Conservation (phyloP, 2,113 vertebrate species). For the Macroglossus sobrinus region DNA sequence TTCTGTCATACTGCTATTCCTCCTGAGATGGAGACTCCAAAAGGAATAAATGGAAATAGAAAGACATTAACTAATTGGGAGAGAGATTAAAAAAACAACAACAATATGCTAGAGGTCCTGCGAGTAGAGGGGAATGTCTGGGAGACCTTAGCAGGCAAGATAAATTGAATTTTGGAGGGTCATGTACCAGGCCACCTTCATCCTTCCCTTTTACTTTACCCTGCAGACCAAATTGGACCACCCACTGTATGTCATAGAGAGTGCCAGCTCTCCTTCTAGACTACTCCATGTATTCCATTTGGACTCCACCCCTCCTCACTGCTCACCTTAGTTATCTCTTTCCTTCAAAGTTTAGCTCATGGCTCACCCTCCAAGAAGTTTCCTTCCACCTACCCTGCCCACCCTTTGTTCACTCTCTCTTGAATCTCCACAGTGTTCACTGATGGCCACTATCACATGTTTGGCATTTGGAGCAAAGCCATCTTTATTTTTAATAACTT, state of each 20-base stretch:
- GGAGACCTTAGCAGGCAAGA: neutral
- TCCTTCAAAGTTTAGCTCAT: neutral
- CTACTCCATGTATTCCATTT: accelerated
- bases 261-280: too few relatives aligned
- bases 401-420: neutral
- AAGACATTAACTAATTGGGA: neutral
- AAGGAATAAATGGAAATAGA: neutral
- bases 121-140: neutral
- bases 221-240: neutral
- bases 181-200: neutral
- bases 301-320: neutral
- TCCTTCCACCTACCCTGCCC: too few relatives aligned
- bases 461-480: neutral
- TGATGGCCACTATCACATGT: neutral
- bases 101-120: neutral
- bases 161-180: neutral
- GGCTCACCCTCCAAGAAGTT: neutral
- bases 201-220: neutral
- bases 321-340: neutral
- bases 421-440: neutral
- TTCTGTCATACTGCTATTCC: neutral
- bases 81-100: neutral
- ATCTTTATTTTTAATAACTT: neutral
- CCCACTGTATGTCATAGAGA: neutral
- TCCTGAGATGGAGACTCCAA: neutral